Base-by-base conservation (phyloP, 2,797 vertebrate genomes). In the Acropternis orthonyx region DNA sequence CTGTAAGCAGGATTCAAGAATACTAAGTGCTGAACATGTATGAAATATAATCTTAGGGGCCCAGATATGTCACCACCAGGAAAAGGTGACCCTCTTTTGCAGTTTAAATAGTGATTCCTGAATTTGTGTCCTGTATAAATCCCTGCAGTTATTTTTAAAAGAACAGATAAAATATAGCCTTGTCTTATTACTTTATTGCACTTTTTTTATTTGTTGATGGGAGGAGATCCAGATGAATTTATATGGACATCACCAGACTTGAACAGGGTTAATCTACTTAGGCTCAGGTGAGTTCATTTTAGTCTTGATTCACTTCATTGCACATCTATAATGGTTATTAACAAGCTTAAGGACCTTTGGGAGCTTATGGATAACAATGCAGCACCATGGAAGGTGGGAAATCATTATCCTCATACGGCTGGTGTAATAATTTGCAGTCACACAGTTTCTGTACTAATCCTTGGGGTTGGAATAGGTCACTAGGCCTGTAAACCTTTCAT, bases 271-370 rank as follows among this genome's bases (percentile, higher is more conserved):
- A 98, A 99, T 99, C 99, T 99, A 98, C 98, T 99, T 98, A 98
- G 98, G 98, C 98, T 99, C 99, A 99, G 99, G 99, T 99, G 98
- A 99, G 98, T 98, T 99, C 99, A 98, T 99, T 99, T 99, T 98
- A 98, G 98, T 98, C 97, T 98, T 98, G 98, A 98, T 98, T 98
- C 99, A 99, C 98, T 99, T 98, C 99, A 98, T 98, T 99, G 99
- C 98, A 98, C 98, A 98, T 98, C 98, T 98, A 98, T 99, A 99
- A 99, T 99, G 99, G 99, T 99, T 99, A 99, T 99, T 99, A 99
- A 99, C 98, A 99, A 99, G 99, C 98, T 99, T 99, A 98, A 99
- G 98, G 98, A 98, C 98, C 98, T 98, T 98, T 98, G 99, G 99
- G 99, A 99, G 98, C 97, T 98, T 98, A 98, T 97, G 98, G 98